phyloP scores from a whole-genome alignment of 2,797 vertebrate species.

The Gallirallus australis region DNA sequence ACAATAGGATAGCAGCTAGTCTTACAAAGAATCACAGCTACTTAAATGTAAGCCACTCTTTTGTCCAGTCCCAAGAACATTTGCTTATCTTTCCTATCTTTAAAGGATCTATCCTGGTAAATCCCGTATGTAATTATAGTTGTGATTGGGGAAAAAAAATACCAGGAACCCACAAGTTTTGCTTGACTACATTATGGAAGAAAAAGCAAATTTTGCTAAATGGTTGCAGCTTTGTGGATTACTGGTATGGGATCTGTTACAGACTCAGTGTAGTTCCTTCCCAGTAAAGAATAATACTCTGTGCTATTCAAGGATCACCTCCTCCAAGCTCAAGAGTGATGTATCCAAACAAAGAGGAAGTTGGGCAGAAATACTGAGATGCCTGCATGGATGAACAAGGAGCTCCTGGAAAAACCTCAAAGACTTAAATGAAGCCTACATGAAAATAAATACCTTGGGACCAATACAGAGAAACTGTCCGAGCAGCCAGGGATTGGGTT shows the following conservation, averaged over 20 bases:
- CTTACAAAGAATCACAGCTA: neutral
- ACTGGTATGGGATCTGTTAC: neutral
- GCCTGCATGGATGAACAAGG: no score
- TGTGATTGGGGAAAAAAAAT: neutral
- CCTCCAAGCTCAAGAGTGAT: no score
- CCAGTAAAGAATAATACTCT: neutral
- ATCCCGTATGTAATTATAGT: neutral
- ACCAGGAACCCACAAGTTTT: neutral
- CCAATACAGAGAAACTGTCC: no score
- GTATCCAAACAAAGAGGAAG: no score
- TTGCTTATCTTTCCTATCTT: neutral
- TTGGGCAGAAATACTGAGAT: no score
- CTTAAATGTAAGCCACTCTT: neutral
- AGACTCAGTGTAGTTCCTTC: neutral
- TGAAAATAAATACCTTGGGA: no score
- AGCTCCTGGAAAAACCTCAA: no score
- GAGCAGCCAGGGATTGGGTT: no score
- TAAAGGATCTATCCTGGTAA: neutral
- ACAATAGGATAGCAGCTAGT: neutral
- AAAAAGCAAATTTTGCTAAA: neutral
- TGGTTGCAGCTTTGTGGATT: neutral
- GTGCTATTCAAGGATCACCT: neutral
- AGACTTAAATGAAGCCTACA: no score
- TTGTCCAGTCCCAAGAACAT: neutral
- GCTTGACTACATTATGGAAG: neutral